Percentiles rank a stretch among this genome's conserved stretches.
Evolutionary conservation across 2,113 vertebrate genomes (phyloP).

Genomic region (Nyctibius bracteatus): DNA sequence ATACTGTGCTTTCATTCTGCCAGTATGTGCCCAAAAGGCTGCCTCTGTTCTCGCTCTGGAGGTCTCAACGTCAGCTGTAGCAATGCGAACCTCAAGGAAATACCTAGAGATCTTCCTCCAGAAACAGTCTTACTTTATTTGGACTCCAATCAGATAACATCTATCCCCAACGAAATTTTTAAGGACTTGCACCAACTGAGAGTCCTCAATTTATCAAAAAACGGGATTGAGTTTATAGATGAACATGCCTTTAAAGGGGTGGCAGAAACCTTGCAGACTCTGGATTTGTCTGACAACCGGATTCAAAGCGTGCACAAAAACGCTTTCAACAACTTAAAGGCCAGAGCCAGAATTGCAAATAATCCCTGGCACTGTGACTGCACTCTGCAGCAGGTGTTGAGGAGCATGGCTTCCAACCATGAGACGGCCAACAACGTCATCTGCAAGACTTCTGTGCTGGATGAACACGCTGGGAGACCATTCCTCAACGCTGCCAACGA

Average conservation of each 20-base stretch:
- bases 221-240: slow-evolving; percentile 91
- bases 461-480: slow-evolving; percentile 86
- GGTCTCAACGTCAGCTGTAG: slow-evolving; percentile 95
- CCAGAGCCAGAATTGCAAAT: slow-evolving; percentile 89
- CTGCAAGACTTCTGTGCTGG: slow-evolving; percentile 91
- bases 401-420: slow-evolving; percentile 93
- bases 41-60: slow-evolving; percentile 88
- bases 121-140: slow-evolving; percentile 91
- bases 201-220: slow-evolving; percentile 97
- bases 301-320: slow-evolving; percentile 96
- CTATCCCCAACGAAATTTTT: slow-evolving; percentile 94
- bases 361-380: slow-evolving; percentile 99
- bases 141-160: slow-evolving; percentile 96
- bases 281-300: slow-evolving; percentile 96
- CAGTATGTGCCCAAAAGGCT: slow-evolving; percentile 98
- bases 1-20: slow-evolving; percentile 97
- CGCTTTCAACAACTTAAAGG: slow-evolving; percentile 91
- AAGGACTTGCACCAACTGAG: slow-evolving; percentile 88
- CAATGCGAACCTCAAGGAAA: slow-evolving; percentile 94
- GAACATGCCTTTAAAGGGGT: slow-evolving; percentile 93
- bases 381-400: slow-evolving; percentile 92
- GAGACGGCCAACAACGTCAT: slow-evolving; percentile 89
- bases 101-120: slow-evolving; percentile 90
- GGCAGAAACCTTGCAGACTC: slow-evolving; percentile 89
- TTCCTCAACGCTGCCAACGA: slow-evolving; percentile 88